A percentile compares a stretch with the other conserved stretches of the same genome.
Evolutionary conservation across 2,888 invertebrate species (phyloP).

Genomic region (Metallyticus violacea): DNA sequence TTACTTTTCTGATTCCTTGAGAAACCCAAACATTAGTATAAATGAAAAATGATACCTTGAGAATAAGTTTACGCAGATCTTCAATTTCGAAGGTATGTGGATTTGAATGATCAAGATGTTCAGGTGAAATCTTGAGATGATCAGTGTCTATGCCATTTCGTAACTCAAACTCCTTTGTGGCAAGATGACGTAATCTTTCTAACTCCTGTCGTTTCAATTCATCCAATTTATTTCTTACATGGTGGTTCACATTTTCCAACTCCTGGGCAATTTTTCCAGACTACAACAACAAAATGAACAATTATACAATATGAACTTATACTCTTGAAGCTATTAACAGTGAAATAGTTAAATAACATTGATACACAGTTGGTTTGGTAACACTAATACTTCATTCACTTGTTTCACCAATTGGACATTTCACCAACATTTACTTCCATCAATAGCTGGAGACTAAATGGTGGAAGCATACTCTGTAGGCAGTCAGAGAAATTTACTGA

Average conservation of each 20-base stretch:
- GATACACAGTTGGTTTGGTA: background rate
- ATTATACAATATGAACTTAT: no score
- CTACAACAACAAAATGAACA: constrained; percentile 50
- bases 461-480: no score
- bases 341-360: background rate
- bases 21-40: no score
- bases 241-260: constrained; percentile 83
- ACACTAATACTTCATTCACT: background rate
- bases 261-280: constrained; percentile 89
- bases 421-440: background rate
- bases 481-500: no score
- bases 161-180: constrained; percentile 61
- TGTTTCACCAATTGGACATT: background rate
- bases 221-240: constrained; percentile 82
- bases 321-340: no score
- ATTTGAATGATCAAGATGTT: constrained; percentile 86
- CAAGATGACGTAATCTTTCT: constrained; percentile 72
- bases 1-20: no score
- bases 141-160: constrained; percentile 62
- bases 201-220: constrained; percentile 90
- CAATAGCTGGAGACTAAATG: no score
- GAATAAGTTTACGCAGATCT: constrained; percentile 88
- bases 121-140: constrained; percentile 58
- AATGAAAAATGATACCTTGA: constrained; percentile 65
- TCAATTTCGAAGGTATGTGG: constrained; percentile 92